Base-by-base conservation (phyloP, 2,797 vertebrate species). In the Phalloptychus januarius region DNA sequence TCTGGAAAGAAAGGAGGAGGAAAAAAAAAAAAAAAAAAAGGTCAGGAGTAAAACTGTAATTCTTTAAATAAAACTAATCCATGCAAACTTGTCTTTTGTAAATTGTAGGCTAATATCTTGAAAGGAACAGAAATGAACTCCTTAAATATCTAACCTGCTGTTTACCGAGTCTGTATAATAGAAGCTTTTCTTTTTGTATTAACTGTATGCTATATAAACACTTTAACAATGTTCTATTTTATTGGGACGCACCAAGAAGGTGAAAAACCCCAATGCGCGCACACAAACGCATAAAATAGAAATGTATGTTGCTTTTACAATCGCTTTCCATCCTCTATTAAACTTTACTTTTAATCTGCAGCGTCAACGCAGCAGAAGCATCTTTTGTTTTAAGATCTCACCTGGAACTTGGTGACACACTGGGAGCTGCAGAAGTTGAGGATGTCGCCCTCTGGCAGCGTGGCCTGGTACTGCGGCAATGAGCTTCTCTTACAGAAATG, bases 391-490 rank as follows among this genome's bases (percentile, higher is more conserved):
- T 71, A 20, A 71, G 77, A 36, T 18, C 83, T 28, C 40, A 99
- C 98, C 98, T 99, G 98, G 94, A 99, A 99, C 95, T 99, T 99
- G 93, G 97, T 97, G 85, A 99, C 97, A 94, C 98, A 99, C 91
- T 95, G 97, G 42, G 97, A 99, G 96, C 97, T 98, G 96, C 98
- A 99, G 96, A 99, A 99, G 96, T 96, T 98, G 93, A 97, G 97
- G 81, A 98, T 92, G 92, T 97, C 97, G 87, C 98, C 98, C 95
- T 99, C 98, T 82, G 98, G 97, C 92, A 99, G 95, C 81, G 97
- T 98, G 94, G 97, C 97, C 96, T 99, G 98, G 95, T 97, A 99
- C 40, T 99, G 98, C 91, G 98, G 98, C 95, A 99, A 97, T 77
- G 97, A 96, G 90, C 96, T 99, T 96, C 96, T 96, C 91, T 99